phyloP scores from a whole-genome alignment of 2,113 vertebrate species.

The Eurypyga helias region DNA sequence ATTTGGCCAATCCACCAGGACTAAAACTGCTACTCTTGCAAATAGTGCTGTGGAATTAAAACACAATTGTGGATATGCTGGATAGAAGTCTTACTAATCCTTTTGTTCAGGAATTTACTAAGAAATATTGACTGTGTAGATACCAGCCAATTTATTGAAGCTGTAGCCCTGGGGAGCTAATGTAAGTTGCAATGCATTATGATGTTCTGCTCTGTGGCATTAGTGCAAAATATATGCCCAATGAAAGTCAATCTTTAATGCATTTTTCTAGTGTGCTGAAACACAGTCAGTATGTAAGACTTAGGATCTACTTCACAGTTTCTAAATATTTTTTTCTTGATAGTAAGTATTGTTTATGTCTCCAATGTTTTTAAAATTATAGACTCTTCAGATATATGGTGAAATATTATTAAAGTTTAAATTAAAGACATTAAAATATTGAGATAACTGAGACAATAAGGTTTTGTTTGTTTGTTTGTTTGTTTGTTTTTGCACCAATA shows the following conservation, averaged over 20 bases:
- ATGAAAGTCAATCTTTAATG: not conserved
- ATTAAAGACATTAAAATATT: not conserved
- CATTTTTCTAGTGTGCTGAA: constrained; percentile 11
- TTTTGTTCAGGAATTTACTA: constrained; percentile 17
- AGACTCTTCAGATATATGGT: not conserved
- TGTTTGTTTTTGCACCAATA: not conserved
- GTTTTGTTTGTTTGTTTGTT: too few relatives aligned
- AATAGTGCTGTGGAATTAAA: constrained; percentile 35
- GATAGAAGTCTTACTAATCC: constrained; percentile 25
- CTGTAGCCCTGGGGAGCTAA: not conserved
- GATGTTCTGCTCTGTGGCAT: not conserved
- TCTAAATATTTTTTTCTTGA: not conserved
- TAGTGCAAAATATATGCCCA: constrained; percentile 11
- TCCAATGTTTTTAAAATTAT: not conserved
- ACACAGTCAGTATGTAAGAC: not conserved
- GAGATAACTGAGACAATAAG: not conserved
- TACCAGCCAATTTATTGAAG: constrained; percentile 41
- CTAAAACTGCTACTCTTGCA: constrained; percentile 38
- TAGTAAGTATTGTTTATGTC: not conserved
- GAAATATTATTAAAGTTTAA: not conserved
- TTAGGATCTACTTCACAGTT: not conserved
- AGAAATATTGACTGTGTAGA: constrained; percentile 43
- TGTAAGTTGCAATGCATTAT: constrained; percentile 10
- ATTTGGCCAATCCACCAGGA: constrained; percentile 8
- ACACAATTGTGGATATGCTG: not conserved